phyloP scores from a whole-genome alignment of 1,140 invertebrate genomes.

The Hylaeus anthracinus region DNA sequence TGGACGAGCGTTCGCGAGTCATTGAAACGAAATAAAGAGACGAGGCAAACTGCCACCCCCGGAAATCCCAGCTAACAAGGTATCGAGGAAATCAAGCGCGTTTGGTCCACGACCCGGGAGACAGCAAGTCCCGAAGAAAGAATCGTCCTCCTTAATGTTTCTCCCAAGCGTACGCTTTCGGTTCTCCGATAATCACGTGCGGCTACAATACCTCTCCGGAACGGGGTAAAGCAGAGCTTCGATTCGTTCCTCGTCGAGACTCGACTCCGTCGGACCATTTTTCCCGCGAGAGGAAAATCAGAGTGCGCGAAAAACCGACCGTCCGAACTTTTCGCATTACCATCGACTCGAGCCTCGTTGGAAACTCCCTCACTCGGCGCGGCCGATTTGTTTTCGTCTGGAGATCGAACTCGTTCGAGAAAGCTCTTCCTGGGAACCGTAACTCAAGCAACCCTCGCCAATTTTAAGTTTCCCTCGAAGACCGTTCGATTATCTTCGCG shows the following conservation, averaged over 20 bases:
- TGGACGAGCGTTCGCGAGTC: too few relatives aligned
- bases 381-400: neutral
- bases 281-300: too few relatives aligned
- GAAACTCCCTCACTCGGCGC: neutral
- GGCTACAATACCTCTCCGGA: neutral
- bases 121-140: too few relatives aligned
- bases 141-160: too few relatives aligned
- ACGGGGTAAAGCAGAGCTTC: neutral
- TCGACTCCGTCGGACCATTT: too few relatives aligned
- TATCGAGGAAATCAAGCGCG: too few relatives aligned
- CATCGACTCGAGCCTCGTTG: neutral
- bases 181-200: neutral
- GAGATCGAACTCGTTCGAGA: neutral
- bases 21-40: too few relatives aligned
- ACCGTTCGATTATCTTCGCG: neutral
- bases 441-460: neutral
- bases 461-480: neutral
- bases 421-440: neutral
- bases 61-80: too few relatives aligned
- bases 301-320: neutral
- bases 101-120: too few relatives aligned
- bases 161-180: too few relatives aligned
- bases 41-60: too few relatives aligned
- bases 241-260: too few relatives aligned
- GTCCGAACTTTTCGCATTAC: conserved; percentile 3